phyloP scores from a whole-genome alignment of 2,113 vertebrate genomes.

The Macroglossus sobrinus region DNA sequence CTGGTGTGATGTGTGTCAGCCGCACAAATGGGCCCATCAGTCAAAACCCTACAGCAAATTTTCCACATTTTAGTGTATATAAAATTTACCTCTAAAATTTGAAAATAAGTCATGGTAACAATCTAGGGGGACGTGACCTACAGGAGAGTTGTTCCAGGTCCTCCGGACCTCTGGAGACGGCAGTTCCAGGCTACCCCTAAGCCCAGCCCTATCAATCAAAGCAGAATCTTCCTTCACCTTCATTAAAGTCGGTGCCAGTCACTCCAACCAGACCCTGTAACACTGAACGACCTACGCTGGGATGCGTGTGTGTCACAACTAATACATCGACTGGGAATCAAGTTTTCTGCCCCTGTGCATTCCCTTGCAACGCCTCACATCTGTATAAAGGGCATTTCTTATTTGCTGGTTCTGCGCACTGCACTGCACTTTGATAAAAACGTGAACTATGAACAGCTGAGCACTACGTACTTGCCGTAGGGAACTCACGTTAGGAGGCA shows the following conservation, averaged over 20 bases:
- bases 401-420: neutral
- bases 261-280: neutral
- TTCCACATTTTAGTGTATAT: neutral
- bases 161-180: neutral
- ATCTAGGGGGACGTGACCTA: neutral
- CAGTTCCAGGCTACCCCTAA: rapidly evolving
- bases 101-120: neutral
- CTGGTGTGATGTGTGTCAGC: too few relatives aligned
- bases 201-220: neutral
- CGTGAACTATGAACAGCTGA: neutral
- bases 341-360: neutral
- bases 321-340: neutral
- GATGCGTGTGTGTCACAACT: neutral
- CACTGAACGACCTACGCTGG: neutral
- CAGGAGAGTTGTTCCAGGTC: neutral
- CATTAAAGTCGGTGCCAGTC: neutral
- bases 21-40: neutral
- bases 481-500: neutral
- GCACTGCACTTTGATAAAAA: neutral
- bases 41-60: neutral
- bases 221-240: neutral
- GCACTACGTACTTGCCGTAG: neutral
- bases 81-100: neutral
- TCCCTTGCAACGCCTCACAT: neutral
- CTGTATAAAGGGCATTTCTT: neutral